Evolutionary conservation across 2,113 vertebrate genomes (phyloP), one percentile per base, ranked within the genome.

Genomic region (Mormyrus iriodes): DNA sequence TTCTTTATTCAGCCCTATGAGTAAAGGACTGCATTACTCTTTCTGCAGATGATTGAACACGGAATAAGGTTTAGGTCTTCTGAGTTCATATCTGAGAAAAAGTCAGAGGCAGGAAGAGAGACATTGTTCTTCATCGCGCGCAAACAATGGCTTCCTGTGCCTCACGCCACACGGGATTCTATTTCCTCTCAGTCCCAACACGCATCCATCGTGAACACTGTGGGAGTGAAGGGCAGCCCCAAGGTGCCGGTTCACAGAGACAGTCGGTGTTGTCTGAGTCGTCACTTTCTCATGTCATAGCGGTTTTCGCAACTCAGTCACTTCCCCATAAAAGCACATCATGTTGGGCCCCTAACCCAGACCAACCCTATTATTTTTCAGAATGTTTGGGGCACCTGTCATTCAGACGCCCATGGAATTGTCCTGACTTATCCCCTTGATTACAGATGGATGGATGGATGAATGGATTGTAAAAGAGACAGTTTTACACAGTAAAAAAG

Each of bases 91-190:
- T 84, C 85, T 73, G 55, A 58, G 49, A 88, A 79, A 49, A 86
- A 86, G 90, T 89, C 83, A 49, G 48, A 86, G 52, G 48, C 49
- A 89, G 48, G 73, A n/a, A 84, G 3, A 42, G 24, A 58, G 55
- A 4, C 35, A 6, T 51, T 69, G 89, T 91, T 89, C 90, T 90
- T 91, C 90, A 89, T 88, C 31, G 89, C 90, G 55, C 91, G 88
- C 79, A 89, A 89, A 90, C 88, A 85, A 61, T 48, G 46, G 46
- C 31, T 69, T 35, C 51, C 65, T 88, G 61, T 87, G 17, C 87
- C 84, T 92, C 91, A 2, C 0, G 4, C 73, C 6, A 15, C 0
- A 13, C 35, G 6, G 88, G 89, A 91, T 89, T 85, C 88, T n/a
- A n/a, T 42, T 88, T 44, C 31, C 88, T 51, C 90, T 51, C 46